Evolutionary conservation across 2,797 vertebrate genomes (phyloP).

Genomic region (Danio jaintianensis): DNA sequence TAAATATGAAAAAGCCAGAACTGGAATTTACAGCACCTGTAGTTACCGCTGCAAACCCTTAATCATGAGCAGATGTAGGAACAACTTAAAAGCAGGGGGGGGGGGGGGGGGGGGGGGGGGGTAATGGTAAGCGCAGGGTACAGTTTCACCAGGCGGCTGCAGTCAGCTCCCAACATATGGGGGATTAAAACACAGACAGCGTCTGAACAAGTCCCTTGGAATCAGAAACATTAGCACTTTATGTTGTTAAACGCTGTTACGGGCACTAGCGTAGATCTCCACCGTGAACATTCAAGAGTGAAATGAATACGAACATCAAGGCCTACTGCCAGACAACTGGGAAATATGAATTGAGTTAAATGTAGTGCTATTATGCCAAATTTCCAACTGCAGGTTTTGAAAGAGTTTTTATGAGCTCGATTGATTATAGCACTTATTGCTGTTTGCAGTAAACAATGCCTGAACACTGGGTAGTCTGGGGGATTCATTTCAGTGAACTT

Average conservation of each 20-base stretch:
- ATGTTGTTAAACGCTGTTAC: constrained; percentile 20
- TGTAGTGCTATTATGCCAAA: constrained; percentile 28
- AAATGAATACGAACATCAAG: constrained; percentile 46
- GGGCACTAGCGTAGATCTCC: constrained; percentile 18
- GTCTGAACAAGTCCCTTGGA: constrained; percentile 30
- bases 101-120: not conserved
- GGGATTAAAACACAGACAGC: constrained; percentile 41
- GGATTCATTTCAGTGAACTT: not conserved
- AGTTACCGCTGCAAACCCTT: constrained; percentile 70
- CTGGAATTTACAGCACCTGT: constrained; percentile 84
- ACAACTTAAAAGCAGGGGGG: constrained; percentile 57
- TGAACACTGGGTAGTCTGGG: not conserved
- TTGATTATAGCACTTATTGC: constrained; percentile 9
- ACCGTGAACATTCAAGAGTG: constrained; percentile 24
- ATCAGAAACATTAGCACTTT: constrained; percentile 42
- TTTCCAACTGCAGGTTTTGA: constrained; percentile 18
- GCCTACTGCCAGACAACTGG: constrained; percentile 29
- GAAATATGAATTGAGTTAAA: constrained; percentile 44
- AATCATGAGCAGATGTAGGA: constrained; percentile 80
- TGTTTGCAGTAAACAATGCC: not conserved
- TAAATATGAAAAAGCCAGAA: constrained; percentile 76
- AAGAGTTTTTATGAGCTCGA: not conserved
- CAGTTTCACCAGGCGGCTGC: constrained; percentile 68
- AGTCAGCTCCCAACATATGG: constrained; percentile 50
- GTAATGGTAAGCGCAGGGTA: constrained; percentile 67